phyloP scores from a whole-genome alignment of 1,140 invertebrate genomes.

The Nylanderia fulva region DNA sequence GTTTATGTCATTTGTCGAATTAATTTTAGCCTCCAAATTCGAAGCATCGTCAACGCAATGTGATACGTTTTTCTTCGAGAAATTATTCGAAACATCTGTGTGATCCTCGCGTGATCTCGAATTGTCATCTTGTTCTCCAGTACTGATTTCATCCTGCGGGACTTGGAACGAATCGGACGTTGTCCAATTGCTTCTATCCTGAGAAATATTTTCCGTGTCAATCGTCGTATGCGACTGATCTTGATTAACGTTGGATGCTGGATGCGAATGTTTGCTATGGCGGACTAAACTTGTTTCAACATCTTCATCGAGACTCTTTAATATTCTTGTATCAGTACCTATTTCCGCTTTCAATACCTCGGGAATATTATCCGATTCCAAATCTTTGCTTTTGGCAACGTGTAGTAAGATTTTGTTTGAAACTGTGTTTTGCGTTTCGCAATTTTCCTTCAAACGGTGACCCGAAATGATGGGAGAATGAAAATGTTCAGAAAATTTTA shows the following conservation, averaged over 20 bases:
- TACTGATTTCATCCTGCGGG: constrained; percentile 49
- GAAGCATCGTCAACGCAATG: constrained; percentile 11
- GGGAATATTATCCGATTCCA: background rate
- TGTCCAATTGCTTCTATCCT: constrained; percentile 73
- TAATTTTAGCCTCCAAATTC: constrained; percentile 26
- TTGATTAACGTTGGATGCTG: background rate
- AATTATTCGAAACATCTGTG: constrained; percentile 18
- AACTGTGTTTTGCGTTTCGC: background rate
- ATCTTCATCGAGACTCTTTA: background rate
- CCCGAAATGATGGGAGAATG: constrained; percentile 15
- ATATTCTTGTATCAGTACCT: background rate
- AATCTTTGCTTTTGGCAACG: background rate
- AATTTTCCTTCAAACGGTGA: constrained; percentile 38
- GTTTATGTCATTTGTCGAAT: constrained; percentile 64
- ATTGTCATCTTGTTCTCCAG: constrained; percentile 18
- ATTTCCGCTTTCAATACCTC: background rate
- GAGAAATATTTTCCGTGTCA: constrained; percentile 11
- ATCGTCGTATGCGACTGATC: constrained; percentile 21
- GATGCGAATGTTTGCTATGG: background rate
- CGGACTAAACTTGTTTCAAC: background rate
- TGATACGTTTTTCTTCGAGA: constrained; percentile 13
- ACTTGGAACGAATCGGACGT: constrained; percentile 76
- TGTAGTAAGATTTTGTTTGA: background rate
- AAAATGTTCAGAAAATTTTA: constrained; percentile 25
- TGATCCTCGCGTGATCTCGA: background rate